Base-by-base conservation (phyloP, 2,888 invertebrate genomes). In the Tyria jacobaeae region DNA sequence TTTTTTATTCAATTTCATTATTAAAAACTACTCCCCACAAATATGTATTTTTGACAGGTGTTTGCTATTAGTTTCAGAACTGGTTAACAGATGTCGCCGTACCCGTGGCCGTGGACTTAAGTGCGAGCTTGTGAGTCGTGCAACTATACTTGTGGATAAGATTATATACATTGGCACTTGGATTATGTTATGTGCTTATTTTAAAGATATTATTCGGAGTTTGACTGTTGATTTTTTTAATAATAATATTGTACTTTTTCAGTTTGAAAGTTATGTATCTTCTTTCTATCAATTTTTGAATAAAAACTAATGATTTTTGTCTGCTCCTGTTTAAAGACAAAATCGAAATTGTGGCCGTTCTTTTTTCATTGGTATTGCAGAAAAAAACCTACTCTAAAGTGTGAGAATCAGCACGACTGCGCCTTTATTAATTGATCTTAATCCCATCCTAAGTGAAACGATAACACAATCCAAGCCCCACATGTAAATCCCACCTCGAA, bases 111-210 rank as follows among this genome's bases (percentile, higher is more conserved):
- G 68, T 68, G 63, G 81, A 79, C 78, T 54, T 71, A 83, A 79
- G 83, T 81, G 83, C 77, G 78, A 71, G 82, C 78, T 69, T 75
- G 79, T 76, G 83, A 85, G 84, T 82, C 84, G 85, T 79, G 77
- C 83, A 78, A 83, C 84, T 82, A 79, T 72, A 57, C n/a, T 63
- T 67, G 35, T 35, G 48, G 51, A 34, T 10, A n/a, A 54, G 31
- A 59, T 48, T 47, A 10, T 48, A 17, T 34, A 41, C 15, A 54
- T 17, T 37, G 3, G 24, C 41, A 55, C 35, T 47, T 37, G 50
- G 39, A 27, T 52, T 48, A n/a, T 54, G 50, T 35, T 5, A 55
- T 54, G 41, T 44, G 21, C 37, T 35, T 55, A 47, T 14, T 15
- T 14, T 52, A 37, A 52, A 25, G 12, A 44, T 4, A 41, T 41